A percentile compares a stretch with the other conserved stretches of the same genome.
These are phyloP conservation scores for Acanthis flammea DNA, from an alignment of 2,797 vertebrate genomes.

Conservation along the genomic window DNA sequence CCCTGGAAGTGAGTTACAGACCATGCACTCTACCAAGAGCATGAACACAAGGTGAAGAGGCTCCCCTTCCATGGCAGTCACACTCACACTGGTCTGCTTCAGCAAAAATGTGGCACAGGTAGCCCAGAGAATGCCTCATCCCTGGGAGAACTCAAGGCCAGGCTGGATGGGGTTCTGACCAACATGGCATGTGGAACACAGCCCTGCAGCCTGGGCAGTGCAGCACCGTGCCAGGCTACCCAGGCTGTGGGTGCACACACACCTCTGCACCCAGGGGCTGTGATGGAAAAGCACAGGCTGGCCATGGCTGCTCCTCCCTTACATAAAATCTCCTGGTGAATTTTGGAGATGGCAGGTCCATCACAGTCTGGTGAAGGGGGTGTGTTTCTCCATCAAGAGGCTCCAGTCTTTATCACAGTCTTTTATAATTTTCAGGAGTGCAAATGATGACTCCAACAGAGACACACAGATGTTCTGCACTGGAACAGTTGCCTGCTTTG, in stretches of 20 bases:
- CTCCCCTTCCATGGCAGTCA: not conserved
- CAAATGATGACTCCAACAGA: not conserved
- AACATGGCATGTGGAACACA: accelerated
- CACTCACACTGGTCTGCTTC: not conserved
- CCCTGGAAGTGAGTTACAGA: not conserved
- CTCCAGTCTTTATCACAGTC: not conserved
- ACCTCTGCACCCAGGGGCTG: not conserved
- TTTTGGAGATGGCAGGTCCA: accelerated
- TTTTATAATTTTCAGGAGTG: not conserved
- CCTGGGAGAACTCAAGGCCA: not conserved
- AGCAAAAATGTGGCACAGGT: not conserved
- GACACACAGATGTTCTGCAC: not conserved
- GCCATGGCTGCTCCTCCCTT: not conserved
- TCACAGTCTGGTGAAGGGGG: not conserved
- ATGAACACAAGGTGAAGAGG: accelerated
- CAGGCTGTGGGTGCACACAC: not conserved
- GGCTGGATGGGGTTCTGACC: not conserved
- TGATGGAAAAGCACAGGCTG: not conserved
- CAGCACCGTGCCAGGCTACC: not conserved
- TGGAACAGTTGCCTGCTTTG: not conserved
- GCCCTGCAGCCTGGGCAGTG: not conserved
- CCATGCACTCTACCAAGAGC: not conserved
- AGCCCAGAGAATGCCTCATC: not conserved
- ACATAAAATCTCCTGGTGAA: not conserved
- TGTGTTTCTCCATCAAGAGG: not conserved